phyloP scores from a whole-genome alignment of 2,113 vertebrate species.

The Brachionichthys hirsutus region DNA sequence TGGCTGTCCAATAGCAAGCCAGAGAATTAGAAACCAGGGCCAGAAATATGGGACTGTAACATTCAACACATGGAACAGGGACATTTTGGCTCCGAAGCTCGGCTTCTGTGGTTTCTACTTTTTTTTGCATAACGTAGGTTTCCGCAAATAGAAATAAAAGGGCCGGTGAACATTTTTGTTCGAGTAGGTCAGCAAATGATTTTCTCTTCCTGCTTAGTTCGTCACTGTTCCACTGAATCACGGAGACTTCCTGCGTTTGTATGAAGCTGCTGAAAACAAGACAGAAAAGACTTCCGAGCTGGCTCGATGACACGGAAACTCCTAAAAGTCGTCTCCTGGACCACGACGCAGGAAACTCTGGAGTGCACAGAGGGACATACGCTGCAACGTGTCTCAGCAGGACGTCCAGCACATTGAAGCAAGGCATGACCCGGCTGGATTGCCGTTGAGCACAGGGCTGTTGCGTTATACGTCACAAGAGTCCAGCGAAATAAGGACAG shows the following conservation, averaged over 20 bases:
- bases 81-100: too few species aligned
- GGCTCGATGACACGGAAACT: too few species aligned
- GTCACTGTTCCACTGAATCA: constrained; percentile 18
- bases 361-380: neutral
- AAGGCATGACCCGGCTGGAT: too few species aligned
- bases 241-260: constrained; percentile 52
- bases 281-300: constrained; percentile 7
- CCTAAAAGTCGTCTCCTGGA: neutral
- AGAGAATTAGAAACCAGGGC: constrained; percentile 4
- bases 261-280: too few species aligned
- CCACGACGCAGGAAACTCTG: neutral
- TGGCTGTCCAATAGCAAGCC: constrained; percentile 23
- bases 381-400: constrained; percentile 25
- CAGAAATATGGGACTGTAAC: constrained; percentile 8
- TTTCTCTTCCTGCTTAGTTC: constrained; percentile 2
- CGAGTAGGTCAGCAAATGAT: neutral
- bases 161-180: constrained; percentile 7
- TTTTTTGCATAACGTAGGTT: too few species aligned
- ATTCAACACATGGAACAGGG: constrained; percentile 1
- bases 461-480: constrained; percentile 41
- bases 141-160: too few species aligned
- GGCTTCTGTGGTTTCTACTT: too few species aligned
- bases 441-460: constrained; percentile 26
- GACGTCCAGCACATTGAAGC: constrained; percentile 57
- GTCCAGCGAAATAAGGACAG: constrained; percentile 34